A percentile compares a stretch with the other conserved stretches of the same genome.
phyloP scores from a whole-genome alignment of 2,113 vertebrate genomes.

The Channa maculata region DNA sequence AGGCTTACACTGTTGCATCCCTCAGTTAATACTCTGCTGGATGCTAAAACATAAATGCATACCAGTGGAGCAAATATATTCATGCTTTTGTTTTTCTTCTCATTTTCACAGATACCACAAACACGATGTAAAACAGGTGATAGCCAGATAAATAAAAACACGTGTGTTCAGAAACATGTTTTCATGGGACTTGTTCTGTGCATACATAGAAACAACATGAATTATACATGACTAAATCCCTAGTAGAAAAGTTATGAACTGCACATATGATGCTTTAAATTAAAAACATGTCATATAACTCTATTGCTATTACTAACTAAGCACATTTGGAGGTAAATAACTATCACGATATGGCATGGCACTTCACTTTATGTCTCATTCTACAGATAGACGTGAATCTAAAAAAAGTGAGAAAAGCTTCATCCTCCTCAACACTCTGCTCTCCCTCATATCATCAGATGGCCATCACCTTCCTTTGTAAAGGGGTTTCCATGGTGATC shows the following conservation, averaged over 20 bases:
- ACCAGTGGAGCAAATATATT: conserved; percentile 12
- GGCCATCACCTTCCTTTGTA: conserved; percentile 61
- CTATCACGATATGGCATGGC: neutral
- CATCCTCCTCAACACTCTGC: neutral
- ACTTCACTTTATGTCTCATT: conserved; percentile 12
- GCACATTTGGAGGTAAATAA: conserved; percentile 12
- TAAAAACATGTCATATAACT: neutral
- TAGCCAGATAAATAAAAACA: neutral
- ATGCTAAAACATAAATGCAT: conserved; percentile 28
- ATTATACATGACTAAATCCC: neutral
- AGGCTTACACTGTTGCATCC: conserved; percentile 17
- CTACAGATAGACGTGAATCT: neutral
- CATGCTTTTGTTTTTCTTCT: neutral
- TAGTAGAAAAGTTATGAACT: no score
- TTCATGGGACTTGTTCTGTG: conserved; percentile 20
- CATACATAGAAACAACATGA: conserved; percentile 37
- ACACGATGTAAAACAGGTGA: conserved; percentile 14
- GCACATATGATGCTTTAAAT: neutral
- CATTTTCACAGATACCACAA: conserved; percentile 12
- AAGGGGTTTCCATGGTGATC: conserved; percentile 52
- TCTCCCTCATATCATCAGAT: conserved; percentile 52
- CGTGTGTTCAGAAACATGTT: conserved; percentile 12
- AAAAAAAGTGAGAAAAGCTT: neutral
- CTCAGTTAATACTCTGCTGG: conserved; percentile 9
- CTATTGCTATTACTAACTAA: neutral